Base-by-base conservation (phyloP, 2,113 vertebrate species). In the Bos taurus region DNA sequence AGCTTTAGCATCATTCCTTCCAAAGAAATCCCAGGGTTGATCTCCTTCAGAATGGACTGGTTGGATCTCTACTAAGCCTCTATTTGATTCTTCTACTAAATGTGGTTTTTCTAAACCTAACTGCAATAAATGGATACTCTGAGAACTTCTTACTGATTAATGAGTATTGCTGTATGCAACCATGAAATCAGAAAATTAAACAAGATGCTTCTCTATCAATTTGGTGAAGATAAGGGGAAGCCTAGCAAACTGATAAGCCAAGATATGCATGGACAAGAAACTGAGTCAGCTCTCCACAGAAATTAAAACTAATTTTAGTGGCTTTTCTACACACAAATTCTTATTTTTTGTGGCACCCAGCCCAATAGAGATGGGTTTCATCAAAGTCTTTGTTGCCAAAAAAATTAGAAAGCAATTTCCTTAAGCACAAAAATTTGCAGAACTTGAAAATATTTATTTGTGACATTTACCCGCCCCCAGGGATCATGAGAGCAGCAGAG, bases 401-500 rank as follows among this genome's bases (percentile, higher is more conserved):
- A 56, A 48, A 56, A 67, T 54, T 15, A 87, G 74, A 87, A 54
- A 80, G 15, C 60, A 93, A 67, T 84, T 90, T 21, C 83, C 84
- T 83, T 78, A 94, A 91, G 93, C 28, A 83, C 15, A 94, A 97
- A 97, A 91, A 89, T 86, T 90, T 97, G 90, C 82, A 96, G 94
- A 98, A 95, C 82, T 94, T 94, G 88, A 93, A 95, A 94, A 62
- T 23, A 67, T 40, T 52, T 46, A n/a, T 90, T 94, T 87, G 84
- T 33, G 67, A 52, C 28, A 40, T 90, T 88, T 57, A 21, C 36
- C 67, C 67, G 0, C 52, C 46, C 50, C 26, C 46, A 21, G 71
- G 28, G 67, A 82, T 95, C 21, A 30, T 46, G 33, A 92, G 7
- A 59, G 14, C 30, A 43, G 88, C 36, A 64, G 90, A 89, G 6